These are phyloP conservation scores for Phaethon lepturus DNA, from an alignment of 2,113 vertebrate genomes.

Conservation along the genomic window DNA sequence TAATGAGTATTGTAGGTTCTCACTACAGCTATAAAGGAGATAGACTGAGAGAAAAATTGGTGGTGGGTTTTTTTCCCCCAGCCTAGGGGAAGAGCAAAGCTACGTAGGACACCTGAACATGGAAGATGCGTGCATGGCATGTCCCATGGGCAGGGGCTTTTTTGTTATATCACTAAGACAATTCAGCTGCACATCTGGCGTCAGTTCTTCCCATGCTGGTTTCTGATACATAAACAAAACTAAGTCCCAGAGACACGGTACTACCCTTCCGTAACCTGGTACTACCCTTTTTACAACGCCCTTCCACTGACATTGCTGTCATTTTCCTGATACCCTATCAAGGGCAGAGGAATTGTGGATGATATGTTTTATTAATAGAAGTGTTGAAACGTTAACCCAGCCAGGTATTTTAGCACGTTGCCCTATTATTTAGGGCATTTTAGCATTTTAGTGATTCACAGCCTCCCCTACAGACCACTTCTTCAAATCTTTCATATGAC, in stretches of 20 bases:
- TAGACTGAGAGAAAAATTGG: not conserved
- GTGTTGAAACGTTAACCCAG: not conserved
- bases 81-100: not conserved
- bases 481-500: not conserved
- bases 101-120: not conserved
- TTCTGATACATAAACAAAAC: not conserved
- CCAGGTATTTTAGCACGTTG: rapidly evolving
- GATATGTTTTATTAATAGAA: not conserved
- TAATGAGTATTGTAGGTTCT: not conserved
- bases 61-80: not conserved
- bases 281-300: rapidly evolving
- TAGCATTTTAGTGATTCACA: not conserved
- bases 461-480: not conserved
- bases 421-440: not conserved
- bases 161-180: not conserved
- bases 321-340: not conserved
- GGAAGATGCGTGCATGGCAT: not conserved
- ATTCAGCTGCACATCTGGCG: not conserved
- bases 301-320: not conserved
- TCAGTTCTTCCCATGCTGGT: not conserved
- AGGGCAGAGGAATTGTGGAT: not conserved
- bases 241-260: not conserved
- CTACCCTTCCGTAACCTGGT: not conserved
- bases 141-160: not conserved
- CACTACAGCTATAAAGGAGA: not conserved